A percentile compares a stretch with the other conserved stretches of the same genome.
Evolutionary conservation across 2,888 invertebrate species (phyloP).

Genomic region (Sinentomon sp.): DNA sequence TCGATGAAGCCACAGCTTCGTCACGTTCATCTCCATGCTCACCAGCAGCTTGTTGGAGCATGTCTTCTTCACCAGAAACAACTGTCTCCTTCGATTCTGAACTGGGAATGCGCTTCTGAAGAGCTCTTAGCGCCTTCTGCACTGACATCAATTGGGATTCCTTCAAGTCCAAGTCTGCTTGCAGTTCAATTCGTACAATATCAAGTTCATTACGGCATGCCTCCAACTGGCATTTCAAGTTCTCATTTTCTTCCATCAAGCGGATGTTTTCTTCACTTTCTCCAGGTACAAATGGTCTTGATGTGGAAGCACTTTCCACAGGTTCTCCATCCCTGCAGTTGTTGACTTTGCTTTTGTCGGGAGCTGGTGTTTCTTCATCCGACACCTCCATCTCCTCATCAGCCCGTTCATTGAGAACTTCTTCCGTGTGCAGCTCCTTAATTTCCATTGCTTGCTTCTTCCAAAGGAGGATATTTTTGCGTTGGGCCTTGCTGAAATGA

Average conservation of each 20-base stretch:
- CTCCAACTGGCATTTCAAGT: constrained; percentile 63
- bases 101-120: too few species aligned
- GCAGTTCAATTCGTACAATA: constrained; percentile 49
- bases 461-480: constrained; percentile 96
- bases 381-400: constrained; percentile 72
- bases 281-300: too few species aligned
- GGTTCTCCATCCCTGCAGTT: constrained; percentile 7
- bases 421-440: constrained; percentile 35
- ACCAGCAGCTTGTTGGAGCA: too few species aligned
- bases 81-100: too few species aligned
- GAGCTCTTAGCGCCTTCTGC: too few species aligned
- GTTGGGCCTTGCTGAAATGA: constrained; percentile 96
- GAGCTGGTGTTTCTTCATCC: too few species aligned
- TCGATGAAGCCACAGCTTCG: too few species aligned
- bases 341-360: too few species aligned
- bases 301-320: background rate
- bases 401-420: constrained; percentile 31
- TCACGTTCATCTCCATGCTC: too few species aligned
- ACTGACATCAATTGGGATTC: constrained; percentile 72
- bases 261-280: too few species aligned
- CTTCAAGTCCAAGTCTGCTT: constrained; percentile 48
- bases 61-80: too few species aligned
- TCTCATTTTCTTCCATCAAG: constrained; percentile 61
- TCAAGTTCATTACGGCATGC: constrained; percentile 84
- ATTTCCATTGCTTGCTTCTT: constrained; percentile 76